Conservation (phyloP, 1,140 invertebrate genomes). For the Rhopalosiphum padi region DNA sequence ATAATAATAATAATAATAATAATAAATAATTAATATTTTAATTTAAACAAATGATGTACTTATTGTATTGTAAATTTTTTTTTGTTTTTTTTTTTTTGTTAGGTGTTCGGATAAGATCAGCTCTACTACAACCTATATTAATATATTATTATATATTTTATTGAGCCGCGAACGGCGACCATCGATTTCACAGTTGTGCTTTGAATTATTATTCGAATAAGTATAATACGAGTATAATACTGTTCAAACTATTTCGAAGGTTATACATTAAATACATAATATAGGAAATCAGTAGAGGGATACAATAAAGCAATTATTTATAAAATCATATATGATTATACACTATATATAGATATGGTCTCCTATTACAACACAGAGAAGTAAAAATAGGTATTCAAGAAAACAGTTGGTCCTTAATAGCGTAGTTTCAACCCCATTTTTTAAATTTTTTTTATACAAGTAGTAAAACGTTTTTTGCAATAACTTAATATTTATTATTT, state of each 20-base stretch:
- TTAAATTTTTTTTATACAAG: conserved; percentile 32
- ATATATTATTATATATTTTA: not conserved
- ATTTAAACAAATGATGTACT: conserved; percentile 38
- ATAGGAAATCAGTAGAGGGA: conserved; percentile 8
- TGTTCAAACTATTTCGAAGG: not conserved
- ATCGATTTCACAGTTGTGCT: not conserved
- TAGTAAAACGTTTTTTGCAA: conserved; percentile 56
- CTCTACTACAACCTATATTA: conserved; percentile 43
- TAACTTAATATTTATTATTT: conserved; percentile 56
- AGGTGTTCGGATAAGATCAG: conserved; percentile 2
- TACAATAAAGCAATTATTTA: conserved; percentile 52
- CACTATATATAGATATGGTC: conserved; percentile 56
- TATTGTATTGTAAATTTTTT: conserved; percentile 41
- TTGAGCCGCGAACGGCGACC: not conserved
- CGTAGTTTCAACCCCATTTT: conserved; percentile 54
- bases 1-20: conserved; percentile 43
- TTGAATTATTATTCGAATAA: not conserved
- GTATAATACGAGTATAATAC: not conserved
- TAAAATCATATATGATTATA: conserved; percentile 30
- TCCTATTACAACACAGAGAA: conserved; percentile 56
- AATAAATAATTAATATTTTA: conserved; percentile 56
- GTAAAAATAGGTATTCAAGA: conserved; percentile 57
- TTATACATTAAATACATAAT: not conserved
- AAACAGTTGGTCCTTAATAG: conserved; percentile 58
- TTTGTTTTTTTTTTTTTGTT: conserved; percentile 16